Evolutionary conservation across 2,797 vertebrate genomes (phyloP).

Genomic region (Morelia viridis): DNA sequence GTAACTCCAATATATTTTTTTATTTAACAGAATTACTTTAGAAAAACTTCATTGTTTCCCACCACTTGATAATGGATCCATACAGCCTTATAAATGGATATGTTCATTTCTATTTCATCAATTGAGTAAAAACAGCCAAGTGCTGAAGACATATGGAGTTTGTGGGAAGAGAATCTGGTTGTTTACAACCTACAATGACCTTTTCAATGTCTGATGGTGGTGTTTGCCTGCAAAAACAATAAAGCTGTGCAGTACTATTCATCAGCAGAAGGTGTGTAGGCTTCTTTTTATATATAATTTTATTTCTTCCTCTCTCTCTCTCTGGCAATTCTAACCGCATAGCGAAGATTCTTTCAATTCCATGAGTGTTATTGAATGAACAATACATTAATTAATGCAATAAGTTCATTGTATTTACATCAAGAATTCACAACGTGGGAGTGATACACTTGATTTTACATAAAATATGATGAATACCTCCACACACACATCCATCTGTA

Average conservation of each 20-base stretch:
- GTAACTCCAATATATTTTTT: not conserved
- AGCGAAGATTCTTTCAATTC: not conserved
- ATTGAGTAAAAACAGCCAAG: not conserved
- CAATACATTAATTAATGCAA: not conserved
- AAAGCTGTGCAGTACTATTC: not conserved
- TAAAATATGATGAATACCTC: not conserved
- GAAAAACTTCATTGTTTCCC: not conserved
- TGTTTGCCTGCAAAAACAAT: not conserved
- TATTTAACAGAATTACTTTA: constrained; percentile 1
- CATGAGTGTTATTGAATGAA: not conserved
- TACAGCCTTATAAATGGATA: not conserved
- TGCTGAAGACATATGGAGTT: not conserved
- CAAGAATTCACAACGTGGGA: not conserved
- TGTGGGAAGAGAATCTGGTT: constrained; percentile 18
- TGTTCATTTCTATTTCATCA: not conserved
- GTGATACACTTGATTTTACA: not conserved
- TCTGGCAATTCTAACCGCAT: not conserved
- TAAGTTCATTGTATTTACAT: not conserved
- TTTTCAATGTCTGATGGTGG: not conserved
- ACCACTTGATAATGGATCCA: not conserved
- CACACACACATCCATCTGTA: not conserved
- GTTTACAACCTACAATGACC: not conserved
- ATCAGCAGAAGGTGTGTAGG: not conserved
- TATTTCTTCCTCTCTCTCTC: not conserved
- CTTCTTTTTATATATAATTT: not conserved